These are phyloP conservation scores for Steinernema scapterisci DNA, from an alignment of 2,888 invertebrate species.

Conservation along the genomic window DNA sequence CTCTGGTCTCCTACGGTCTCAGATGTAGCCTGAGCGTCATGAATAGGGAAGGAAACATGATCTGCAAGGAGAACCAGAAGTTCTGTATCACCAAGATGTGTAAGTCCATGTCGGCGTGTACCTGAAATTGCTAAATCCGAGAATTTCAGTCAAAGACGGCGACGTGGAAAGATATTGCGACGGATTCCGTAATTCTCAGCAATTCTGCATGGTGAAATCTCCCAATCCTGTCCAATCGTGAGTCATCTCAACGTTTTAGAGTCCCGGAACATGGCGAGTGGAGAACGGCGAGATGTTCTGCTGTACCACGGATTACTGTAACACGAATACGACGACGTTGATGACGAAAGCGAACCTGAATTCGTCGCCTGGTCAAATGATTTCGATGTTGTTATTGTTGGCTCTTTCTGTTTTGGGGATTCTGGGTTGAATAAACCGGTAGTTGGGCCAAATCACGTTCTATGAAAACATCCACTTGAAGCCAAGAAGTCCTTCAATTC, in stretches of 20 bases:
- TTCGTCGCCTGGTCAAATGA: not conserved
- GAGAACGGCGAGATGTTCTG: conserved; percentile 29
- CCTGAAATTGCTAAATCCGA: not conserved
- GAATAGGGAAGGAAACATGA: not conserved
- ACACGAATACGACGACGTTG: conserved; percentile 18
- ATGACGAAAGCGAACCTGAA: not conserved
- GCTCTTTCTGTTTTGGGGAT: not conserved
- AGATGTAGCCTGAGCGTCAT: not conserved
- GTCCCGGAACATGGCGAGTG: conserved; percentile 22
- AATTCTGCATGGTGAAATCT: conserved; percentile 15
- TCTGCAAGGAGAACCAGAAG: conserved; percentile 18
- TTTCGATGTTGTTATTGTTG: not conserved
- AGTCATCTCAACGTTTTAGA: not conserved
- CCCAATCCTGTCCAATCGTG: not conserved
- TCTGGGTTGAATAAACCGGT: not conserved
- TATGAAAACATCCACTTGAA: too few species aligned
- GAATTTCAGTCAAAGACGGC: conserved; percentile 19
- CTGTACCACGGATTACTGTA: conserved; percentile 22
- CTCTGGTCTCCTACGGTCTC: not conserved
- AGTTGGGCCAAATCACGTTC: too few species aligned
- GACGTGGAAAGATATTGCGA: conserved; percentile 16
- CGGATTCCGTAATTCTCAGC: not conserved
- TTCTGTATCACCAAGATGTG: conserved; percentile 24
- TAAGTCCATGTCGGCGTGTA: not conserved
- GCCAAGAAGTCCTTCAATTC: too few species aligned